Evolutionary conservation across 30 jellyfish, hydroid and myxozoan species (phyloP).

Genomic region (Aurelia sp.): DNA sequence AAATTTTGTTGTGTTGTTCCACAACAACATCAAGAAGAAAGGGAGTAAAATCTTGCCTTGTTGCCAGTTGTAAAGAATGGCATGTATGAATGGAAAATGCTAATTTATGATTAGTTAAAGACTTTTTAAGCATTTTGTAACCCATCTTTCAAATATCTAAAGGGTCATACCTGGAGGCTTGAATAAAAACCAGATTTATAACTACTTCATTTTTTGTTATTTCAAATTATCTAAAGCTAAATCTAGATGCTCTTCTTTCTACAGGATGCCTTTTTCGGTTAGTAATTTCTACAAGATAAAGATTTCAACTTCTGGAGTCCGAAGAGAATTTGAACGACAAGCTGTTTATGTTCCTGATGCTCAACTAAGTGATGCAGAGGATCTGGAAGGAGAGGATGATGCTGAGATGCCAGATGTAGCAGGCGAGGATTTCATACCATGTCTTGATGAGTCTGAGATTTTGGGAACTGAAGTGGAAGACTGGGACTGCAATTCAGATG

Average conservation of each 20-base stretch:
- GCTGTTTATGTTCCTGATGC: not conserved
- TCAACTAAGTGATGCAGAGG: slow-evolving; percentile 16
- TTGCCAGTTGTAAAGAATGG: not conserved
- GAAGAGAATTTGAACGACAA: not conserved
- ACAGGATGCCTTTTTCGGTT: slow-evolving; percentile 38
- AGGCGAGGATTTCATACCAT: not conserved
- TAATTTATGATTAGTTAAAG: not conserved
- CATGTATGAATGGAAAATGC: not conserved
- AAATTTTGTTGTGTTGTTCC: no score
- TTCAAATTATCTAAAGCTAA: not conserved
- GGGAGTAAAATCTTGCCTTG: no score
- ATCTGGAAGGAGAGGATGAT: slow-evolving; percentile 9
- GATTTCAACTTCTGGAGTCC: slow-evolving; percentile 10
- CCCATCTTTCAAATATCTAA: no score
- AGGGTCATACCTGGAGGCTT: no score
- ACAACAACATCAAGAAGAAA: no score
- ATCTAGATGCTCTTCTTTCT: not conserved
- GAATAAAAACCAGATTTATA: not conserved
- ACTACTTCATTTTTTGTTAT: no score
- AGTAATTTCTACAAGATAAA: not conserved
- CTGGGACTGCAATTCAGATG: not conserved
- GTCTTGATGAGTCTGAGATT: not conserved
- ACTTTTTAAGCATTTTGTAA: not conserved
- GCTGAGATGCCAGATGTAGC: slow-evolving; percentile 5
- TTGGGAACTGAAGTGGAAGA: slow-evolving; percentile 1